Conservation (phyloP, 1,140 invertebrate species). For the Drosophila parabipectinata region DNA sequence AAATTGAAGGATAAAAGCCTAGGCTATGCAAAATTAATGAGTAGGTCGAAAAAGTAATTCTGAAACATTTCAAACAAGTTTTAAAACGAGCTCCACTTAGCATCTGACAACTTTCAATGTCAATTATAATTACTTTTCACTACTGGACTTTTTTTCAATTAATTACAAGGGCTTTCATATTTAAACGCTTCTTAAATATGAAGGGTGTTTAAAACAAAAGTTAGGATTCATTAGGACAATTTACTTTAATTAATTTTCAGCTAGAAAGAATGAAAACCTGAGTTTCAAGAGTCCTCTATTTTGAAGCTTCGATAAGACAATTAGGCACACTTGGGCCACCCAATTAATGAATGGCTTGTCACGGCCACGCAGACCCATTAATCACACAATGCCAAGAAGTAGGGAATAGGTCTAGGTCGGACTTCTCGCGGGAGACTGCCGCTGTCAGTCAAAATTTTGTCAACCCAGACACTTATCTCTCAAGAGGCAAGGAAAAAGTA, state of each 20-base stretch:
- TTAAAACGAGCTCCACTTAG: too few species aligned
- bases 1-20: neutral
- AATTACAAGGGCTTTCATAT: neutral
- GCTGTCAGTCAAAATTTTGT: slow-evolving; percentile 49
- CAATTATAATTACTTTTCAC: neutral
- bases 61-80: too few species aligned
- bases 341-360: slow-evolving; percentile 77
- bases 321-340: slow-evolving; percentile 59
- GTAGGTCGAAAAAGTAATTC: too few species aligned
- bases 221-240: slow-evolving; percentile 16
- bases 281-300: slow-evolving; percentile 1
- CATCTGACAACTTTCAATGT: neutral
- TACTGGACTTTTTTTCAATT: slow-evolving; percentile 11
- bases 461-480: slow-evolving; percentile 60
- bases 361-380: slow-evolving; percentile 63
- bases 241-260: slow-evolving; percentile 54
- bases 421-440: slow-evolving; percentile 3
- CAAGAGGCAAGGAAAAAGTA: slow-evolving; percentile 10
- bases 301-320: slow-evolving; percentile 48
- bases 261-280: slow-evolving; percentile 21
- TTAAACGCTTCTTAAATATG: neutral
- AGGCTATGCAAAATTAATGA: neutral
- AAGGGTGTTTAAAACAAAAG: slow-evolving; percentile 3
- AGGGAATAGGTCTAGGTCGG: neutral
- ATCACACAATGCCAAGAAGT: slow-evolving; percentile 44